Percentiles rank a stretch among this genome's conserved stretches.
These are phyloP conservation scores for Thoracochromis brauschi DNA, from an alignment of 2,113 vertebrate species.

Conservation along the genomic window DNA sequence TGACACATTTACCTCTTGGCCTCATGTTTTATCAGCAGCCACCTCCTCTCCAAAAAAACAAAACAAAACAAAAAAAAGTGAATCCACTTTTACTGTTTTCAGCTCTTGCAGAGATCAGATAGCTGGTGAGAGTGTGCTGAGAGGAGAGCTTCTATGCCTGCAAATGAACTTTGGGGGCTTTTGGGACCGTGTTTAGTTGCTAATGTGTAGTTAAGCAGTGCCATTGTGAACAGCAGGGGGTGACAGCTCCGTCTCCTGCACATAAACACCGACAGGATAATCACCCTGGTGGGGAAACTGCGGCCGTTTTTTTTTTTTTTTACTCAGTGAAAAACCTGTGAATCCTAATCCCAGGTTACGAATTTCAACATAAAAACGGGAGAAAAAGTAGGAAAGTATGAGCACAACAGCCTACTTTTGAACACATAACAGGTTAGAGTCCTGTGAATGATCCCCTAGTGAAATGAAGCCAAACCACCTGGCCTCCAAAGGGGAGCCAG, in stretches of 20 bases:
- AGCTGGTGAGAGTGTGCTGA: not conserved
- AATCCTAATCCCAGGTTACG: not conserved
- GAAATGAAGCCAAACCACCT: not conserved
- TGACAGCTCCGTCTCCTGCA: not conserved
- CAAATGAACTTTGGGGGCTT: not conserved
- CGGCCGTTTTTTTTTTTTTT: not conserved
- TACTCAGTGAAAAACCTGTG: not conserved
- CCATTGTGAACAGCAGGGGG: not conserved
- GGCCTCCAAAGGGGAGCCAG: not conserved
- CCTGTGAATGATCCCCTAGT: not conserved
- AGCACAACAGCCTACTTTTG: not conserved
- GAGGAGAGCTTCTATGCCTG: not conserved
- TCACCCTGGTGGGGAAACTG: not conserved
- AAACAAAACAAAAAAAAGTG: not conserved
- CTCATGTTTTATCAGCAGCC: not conserved
- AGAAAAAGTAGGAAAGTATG: not conserved
- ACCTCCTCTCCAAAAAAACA: not conserved
- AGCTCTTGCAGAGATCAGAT: not conserved
- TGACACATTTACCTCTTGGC: slow-evolving; percentile 33
- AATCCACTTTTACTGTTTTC: not conserved
- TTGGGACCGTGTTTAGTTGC: not conserved
- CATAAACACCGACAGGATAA: not conserved
- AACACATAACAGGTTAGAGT: not conserved
- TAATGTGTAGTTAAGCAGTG: not conserved
- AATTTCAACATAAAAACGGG: not conserved